Percentiles rank a stretch among this genome's conserved stretches.
These are phyloP conservation scores for Chrysomallon squamiferum DNA, from an alignment of 1,140 invertebrate species.

Conservation along the genomic window DNA sequence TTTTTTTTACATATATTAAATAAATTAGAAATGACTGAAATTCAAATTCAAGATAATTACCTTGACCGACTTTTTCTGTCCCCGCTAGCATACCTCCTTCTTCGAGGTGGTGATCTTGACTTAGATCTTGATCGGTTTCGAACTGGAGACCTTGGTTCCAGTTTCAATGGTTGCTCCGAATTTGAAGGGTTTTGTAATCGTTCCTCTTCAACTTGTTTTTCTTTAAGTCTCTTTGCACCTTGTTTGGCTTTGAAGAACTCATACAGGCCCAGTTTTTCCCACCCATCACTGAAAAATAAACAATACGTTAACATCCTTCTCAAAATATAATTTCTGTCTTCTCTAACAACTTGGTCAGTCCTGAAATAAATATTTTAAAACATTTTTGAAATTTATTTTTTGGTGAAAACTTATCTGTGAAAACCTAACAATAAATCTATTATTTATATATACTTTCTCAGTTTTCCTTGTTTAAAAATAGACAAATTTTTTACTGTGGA, in stretches of 20 bases:
- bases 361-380: too few relatives aligned
- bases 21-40: too few relatives aligned
- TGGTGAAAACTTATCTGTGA: too few relatives aligned
- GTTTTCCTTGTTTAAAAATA: too few relatives aligned
- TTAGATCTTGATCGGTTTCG: slow-evolving; percentile 18
- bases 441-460: too few relatives aligned
- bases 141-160: slow-evolving; percentile 12
- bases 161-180: slow-evolving; percentile 1
- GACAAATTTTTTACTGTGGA: too few relatives aligned
- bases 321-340: too few relatives aligned
- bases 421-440: too few relatives aligned
- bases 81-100: slow-evolving; percentile 26
- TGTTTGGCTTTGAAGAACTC: slow-evolving; percentile 98
- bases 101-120: slow-evolving; percentile 27
- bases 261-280: slow-evolving; percentile 96
- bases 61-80: slow-evolving; percentile 33
- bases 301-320: too few relatives aligned
- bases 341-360: too few relatives aligned
- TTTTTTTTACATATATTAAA: too few relatives aligned
- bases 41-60: slow-evolving; percentile 15
- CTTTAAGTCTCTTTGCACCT: slow-evolving; percentile 85
- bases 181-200: neutral
- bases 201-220: slow-evolving; percentile 67
- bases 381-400: too few relatives aligned
- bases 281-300: slow-evolving; percentile 82